Conservation (phyloP, 2,797 vertebrate genomes). For the Okamejei kenojei region DNA sequence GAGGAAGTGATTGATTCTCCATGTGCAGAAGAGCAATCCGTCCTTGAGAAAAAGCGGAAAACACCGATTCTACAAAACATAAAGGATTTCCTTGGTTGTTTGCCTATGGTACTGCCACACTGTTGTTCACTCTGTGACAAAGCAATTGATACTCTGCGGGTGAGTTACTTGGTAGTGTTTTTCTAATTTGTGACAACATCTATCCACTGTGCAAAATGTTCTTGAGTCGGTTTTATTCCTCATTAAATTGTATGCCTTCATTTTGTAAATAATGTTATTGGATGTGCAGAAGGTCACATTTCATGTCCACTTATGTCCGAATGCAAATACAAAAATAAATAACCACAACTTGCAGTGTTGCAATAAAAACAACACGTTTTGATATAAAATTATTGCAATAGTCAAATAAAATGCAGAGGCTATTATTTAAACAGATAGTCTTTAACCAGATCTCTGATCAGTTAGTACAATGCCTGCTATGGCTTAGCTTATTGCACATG, state of each 20-base stretch:
- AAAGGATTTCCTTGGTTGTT: slow-evolving; percentile 75
- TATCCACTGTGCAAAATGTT: neutral
- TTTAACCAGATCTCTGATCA: neutral
- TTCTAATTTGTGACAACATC: neutral
- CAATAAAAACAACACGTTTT: neutral
- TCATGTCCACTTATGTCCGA: neutral
- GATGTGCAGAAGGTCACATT: neutral
- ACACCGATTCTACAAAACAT: slow-evolving; percentile 73
- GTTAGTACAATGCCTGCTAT: neutral
- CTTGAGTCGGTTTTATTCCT: neutral
- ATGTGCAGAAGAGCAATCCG: slow-evolving; percentile 62
- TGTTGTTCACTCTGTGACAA: slow-evolving; percentile 75
- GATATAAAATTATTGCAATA: neutral
- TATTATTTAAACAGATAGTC: neutral
- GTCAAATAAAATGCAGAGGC: neutral
- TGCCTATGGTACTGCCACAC: slow-evolving; percentile 73
- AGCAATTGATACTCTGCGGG: slow-evolving; percentile 72
- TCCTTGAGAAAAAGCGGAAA: slow-evolving; percentile 72
- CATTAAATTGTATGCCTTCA: neutral
- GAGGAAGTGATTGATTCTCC: slow-evolving; percentile 62
- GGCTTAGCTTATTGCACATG: neutral
- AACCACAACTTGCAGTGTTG: neutral
- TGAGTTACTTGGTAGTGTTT: slow-evolving; percentile 52
- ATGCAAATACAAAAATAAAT: neutral
- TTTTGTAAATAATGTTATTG: neutral